Conservation (phyloP, 1,140 invertebrate species). For the honey bee (Apis mellifera) region Amel_HAv3.1 CM009940.2:2510001-2510500, state of each 20-base stretch:
- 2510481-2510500: too few relatives aligned
- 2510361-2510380: conserved; percentile 17
- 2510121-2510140: conserved; percentile 44
- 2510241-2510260: neutral
- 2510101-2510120: conserved; percentile 12
- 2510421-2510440: neutral
- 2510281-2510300: conserved; percentile 37
- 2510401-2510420: neutral
- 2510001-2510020: neutral
- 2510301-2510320: conserved; percentile 17
- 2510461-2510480: neutral
- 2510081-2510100: neutral
- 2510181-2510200: conserved; percentile 21
- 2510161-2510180: conserved; percentile 44
- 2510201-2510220: neutral
- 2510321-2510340: neutral
- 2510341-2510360: conserved; percentile 32
- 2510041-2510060: neutral
- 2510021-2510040: neutral
- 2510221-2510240: neutral
- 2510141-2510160: conserved; percentile 51
- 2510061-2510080: conserved; percentile 3
- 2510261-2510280: conserved; percentile 22
- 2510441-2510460: neutral
- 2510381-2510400: conserved; percentile 9